A percentile compares a stretch with the other conserved stretches of the same genome.
Conservation (phyloP, 2,888 invertebrate species). For the Platycheirus albimanus region DNA sequence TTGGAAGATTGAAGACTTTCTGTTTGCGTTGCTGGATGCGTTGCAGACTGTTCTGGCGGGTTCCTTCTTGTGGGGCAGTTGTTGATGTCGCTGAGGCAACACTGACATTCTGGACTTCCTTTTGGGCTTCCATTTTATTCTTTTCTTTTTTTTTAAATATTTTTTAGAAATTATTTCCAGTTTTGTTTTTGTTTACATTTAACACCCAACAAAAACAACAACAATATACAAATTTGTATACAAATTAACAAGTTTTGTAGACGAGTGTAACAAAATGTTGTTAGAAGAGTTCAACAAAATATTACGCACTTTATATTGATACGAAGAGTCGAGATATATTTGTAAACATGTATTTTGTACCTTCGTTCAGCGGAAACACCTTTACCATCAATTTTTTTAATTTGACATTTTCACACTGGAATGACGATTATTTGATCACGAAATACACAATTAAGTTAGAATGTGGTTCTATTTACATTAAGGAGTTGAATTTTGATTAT, state of each 20-base stretch:
- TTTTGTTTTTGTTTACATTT: conserved; percentile 45
- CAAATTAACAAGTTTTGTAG: conserved; percentile 26
- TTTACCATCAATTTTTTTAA: conserved; percentile 7
- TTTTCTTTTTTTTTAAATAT: background rate
- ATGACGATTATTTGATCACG: background rate
- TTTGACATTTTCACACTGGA: background rate
- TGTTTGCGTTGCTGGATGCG: conserved; percentile 90
- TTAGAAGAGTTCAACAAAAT: conserved; percentile 13
- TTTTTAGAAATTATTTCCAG: background rate
- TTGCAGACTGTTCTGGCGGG: conserved; percentile 89
- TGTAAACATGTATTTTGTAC: conserved; percentile 6
- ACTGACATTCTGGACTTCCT: conserved; percentile 55
- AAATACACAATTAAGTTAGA: background rate
- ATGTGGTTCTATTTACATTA: no score
- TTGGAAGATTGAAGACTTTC: conserved; percentile 75
- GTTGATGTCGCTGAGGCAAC: conserved; percentile 56
- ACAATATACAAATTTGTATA: background rate
- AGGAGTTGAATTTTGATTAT: conserved; percentile 4
- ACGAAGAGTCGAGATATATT: conserved; percentile 7
- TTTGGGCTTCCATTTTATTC: conserved; percentile 53
- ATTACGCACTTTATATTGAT: background rate
- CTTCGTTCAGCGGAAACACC: background rate
- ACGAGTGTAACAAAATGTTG: conserved; percentile 40
- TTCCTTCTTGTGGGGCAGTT: conserved; percentile 80
- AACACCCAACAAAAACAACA: no score